Evolutionary conservation across 2,888 invertebrate species (phyloP), one percentile per base, ranked within the genome.

Genomic region (Erebia palarica): DNA sequence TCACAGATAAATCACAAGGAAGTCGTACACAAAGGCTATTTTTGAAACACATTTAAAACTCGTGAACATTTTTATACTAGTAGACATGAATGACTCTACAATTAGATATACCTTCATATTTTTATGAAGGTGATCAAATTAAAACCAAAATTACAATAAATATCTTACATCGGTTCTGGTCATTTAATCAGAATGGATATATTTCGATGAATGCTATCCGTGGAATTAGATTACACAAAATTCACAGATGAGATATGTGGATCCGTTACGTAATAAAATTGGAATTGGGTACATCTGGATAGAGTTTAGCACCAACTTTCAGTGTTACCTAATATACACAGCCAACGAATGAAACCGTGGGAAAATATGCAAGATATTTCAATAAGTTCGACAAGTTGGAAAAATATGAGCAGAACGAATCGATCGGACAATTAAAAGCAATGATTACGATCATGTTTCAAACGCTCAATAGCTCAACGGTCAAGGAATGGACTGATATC

Each of bases 301-400:
- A 73, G 58, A 77, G 75, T 75, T 73, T 76, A 73, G 73, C 76
- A 74, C 72, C 74, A 69, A 75, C 77, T 78, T 75, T 77, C 74
- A 71, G 77, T 72, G 71, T 78, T 76, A 75, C 65, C 63, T 70
- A 77, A 78, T 68, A 64, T 55, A 59, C 47, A 65, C 71, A 68
- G 60, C 65, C 73, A 55, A 60, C 70, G 27, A 73, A 76, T 71
- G 75, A 76, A 76, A 77, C 73, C 77, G 78, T 78, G 78, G 73
- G 78, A 78, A 76, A 75, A 76, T 76, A 77, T 76, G 73, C 70
- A 71, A 75, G 73, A 74, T 75, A 77, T 75, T 70, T 73, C 75
- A 78, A 76, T 75, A 73, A 74, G 73, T 77, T 77, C 77, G 73
- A 78, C 77, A 77, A 75, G 73, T 73, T 73, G 74, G 65, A 74